Conservation (phyloP, 2,113 vertebrate genomes). For the Lamprotornis superbus region DNA sequence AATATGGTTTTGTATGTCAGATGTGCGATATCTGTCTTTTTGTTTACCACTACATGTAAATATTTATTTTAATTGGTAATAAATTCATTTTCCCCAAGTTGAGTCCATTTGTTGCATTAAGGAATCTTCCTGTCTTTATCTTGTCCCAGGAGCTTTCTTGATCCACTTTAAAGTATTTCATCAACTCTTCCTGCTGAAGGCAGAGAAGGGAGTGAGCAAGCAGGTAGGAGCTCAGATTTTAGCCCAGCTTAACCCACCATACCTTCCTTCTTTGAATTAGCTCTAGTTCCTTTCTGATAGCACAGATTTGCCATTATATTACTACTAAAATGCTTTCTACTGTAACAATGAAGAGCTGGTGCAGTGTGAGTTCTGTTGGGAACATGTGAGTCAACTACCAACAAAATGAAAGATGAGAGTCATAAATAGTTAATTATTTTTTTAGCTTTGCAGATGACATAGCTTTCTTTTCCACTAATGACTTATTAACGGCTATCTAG, state of each 20-base stretch:
- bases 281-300: background rate
- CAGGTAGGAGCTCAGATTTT: background rate
- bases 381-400: background rate
- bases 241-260: background rate
- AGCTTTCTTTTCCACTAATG: background rate
- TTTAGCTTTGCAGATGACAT: background rate
- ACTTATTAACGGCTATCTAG: background rate
- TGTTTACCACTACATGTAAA: background rate
- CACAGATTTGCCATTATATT: background rate
- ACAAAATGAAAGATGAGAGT: background rate
- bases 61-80: background rate
- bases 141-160: background rate
- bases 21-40: background rate
- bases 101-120: background rate
- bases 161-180: background rate
- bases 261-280: background rate
- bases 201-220: background rate
- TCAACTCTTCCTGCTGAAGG: background rate
- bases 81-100: background rate
- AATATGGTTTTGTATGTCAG: background rate
- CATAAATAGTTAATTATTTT: background rate
- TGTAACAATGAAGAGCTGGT: background rate
- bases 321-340: background rate
- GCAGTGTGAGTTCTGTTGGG: background rate
- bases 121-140: background rate